phyloP scores from a whole-genome alignment of 2,888 invertebrate species.

The Parasteatoda lunata region DNA sequence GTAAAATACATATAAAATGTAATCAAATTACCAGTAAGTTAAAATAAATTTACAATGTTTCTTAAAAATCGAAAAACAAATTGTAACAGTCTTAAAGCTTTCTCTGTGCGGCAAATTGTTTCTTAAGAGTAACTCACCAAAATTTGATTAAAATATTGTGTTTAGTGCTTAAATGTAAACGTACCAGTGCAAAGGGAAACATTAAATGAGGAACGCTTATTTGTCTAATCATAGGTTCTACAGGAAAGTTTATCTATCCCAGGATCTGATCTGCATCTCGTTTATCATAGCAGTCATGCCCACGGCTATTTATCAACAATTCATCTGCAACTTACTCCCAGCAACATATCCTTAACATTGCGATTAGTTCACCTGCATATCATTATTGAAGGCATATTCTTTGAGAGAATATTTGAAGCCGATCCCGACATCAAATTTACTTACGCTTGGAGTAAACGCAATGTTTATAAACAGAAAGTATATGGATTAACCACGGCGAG shows the following conservation, averaged over 20 bases:
- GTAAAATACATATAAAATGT: no score
- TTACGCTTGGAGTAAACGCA: conserved; percentile 96
- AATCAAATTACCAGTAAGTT: no score
- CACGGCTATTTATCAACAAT: conserved; percentile 96
- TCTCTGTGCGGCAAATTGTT: no score
- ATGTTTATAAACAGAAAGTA: conserved; percentile 96
- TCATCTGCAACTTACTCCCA: conserved; percentile 91
- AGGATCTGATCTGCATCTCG: conserved; percentile 92
- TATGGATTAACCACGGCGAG: conserved; percentile 96
- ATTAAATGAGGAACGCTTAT: background rate
- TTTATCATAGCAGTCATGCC: conserved; percentile 96
- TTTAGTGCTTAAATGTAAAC: no score
- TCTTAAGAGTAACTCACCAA: no score
- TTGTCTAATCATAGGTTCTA: conserved; percentile 80
- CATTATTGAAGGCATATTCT: conserved; percentile 94
- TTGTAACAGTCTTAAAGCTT: no score
- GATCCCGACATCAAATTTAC: conserved; percentile 97
- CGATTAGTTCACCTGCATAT: conserved; percentile 93
- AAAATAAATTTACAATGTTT: no score
- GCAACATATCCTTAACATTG: conserved; percentile 85
- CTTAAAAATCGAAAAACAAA: no score
- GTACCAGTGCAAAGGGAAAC: no score
- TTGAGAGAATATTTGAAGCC: conserved; percentile 94
- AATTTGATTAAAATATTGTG: no score
- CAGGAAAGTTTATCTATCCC: conserved; percentile 96